Base-by-base conservation (phyloP, 2,888 invertebrate genomes). In the Himalopsyche anomala region DNA sequence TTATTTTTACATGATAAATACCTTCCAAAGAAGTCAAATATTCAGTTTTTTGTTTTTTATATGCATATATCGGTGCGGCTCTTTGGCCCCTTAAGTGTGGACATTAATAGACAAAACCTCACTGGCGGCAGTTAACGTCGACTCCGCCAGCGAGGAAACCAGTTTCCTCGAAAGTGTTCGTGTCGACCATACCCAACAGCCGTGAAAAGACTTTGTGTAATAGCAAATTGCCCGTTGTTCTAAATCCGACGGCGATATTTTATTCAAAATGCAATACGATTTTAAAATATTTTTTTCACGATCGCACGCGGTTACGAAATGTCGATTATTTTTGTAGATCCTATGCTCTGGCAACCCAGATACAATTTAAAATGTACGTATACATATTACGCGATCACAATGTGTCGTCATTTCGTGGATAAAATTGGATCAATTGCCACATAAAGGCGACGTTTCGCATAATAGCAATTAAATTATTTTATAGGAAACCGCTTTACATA, bases 111-210 rank as follows among this genome's bases (percentile, higher is more conserved):
- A n/a, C n/a, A n/a, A 51, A 15, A 51, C 51, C 11, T 9, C 9
- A 15, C 51, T 51, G 51, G 15, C 15, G 12, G 5, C 51, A 51
- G 51, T 4, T 15, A 15, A 51, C 15, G 51, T 51, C 8, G 51
- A 51, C 12, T 51, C 11, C n/a, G 19, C n/a, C 62, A 28, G 19
- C 62, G 28, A 62, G 62, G 62, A 62, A 62, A 62, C 62, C 62
- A 62, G 62, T 62, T 62, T 62, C 62, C 62, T 62, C 62, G 62
- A 62, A 62, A 62, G 62, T 62, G 19, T 28, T 62, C 62, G 62
- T 62, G 62, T 19, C 19, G 19, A 62, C 5, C 62, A 62, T 62
- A 19, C 62, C 62, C 19, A 62, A 62, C 8, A 62, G 62, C 62
- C 62, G 62, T 62, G 62, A 62, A 62, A 62, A 62, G 17, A 19